These are phyloP conservation scores for Belonocnema kinseyi DNA, from an alignment of 1,140 invertebrate genomes.

Conservation along the genomic window DNA sequence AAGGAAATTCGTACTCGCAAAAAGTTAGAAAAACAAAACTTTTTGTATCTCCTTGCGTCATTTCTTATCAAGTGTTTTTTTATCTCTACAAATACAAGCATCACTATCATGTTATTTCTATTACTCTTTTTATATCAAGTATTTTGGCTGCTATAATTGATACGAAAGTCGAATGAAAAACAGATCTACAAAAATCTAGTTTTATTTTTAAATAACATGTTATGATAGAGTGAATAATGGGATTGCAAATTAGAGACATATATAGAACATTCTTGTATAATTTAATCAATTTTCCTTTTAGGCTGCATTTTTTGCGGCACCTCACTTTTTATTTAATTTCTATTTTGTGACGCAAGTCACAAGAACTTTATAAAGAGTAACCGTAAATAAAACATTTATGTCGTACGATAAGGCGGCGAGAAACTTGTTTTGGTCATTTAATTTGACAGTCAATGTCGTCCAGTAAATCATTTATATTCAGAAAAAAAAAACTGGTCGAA, in stretches of 20 bases:
- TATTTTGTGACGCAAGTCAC: constrained; percentile 9
- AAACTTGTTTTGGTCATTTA: constrained; percentile 26
- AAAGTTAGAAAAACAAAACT: constrained; percentile 9
- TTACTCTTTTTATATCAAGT: constrained; percentile 11
- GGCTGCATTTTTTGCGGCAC: too few relatives aligned
- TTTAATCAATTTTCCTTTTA: too few relatives aligned
- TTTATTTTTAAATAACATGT: background rate
- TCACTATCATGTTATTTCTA: constrained; percentile 4
- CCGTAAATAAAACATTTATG: constrained; percentile 28
- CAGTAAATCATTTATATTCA: constrained; percentile 3
- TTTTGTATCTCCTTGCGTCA: constrained; percentile 19
- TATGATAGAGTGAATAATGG: background rate
- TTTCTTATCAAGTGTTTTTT: background rate
- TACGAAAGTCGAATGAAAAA: constrained; percentile 6
- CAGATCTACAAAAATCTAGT: background rate
- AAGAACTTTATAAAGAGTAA: background rate
- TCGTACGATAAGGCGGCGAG: constrained; percentile 9
- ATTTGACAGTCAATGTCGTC: constrained; percentile 25
- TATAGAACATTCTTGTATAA: too few relatives aligned
- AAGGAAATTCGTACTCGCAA: background rate
- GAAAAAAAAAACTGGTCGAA: constrained; percentile 11
- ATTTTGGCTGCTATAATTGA: constrained; percentile 17
- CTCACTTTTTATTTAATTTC: background rate
- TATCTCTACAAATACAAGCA: constrained; percentile 19
- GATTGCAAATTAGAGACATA: too few relatives aligned